Base-by-base conservation (phyloP, 2,888 invertebrate species). In the Drosophila quasianomalipes region DNA sequence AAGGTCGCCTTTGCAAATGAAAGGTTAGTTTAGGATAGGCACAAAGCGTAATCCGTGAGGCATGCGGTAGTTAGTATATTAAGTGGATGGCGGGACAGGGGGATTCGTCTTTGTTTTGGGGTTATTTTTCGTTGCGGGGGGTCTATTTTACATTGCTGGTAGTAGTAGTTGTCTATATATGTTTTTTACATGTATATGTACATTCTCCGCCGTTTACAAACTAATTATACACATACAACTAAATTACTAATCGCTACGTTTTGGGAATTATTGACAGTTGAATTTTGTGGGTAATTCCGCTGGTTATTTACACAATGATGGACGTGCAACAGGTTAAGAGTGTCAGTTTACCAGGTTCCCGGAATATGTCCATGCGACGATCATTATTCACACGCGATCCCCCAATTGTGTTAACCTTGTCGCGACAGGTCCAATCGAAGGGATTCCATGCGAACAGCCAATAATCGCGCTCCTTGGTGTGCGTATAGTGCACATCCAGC, bases 361-460 rank as follows among this genome's bases (percentile, higher is more conserved):
- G 93, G 90, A 94, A 94, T 76, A 94, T 93, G 69, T 94, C 94
- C 94, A 94, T 93, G 63, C 94, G 93, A 3, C 94, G 91, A 82
- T 94, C 93, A 67, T 93, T 93, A 74, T 93, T 94, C 4, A 93
- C 93, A 26, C 94, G 92, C 22, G 92, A 92, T 22, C 94, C 93
- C 22, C 93, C 93, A 44, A 93, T 93, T 1, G 94, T 93, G 70
- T 92, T 93, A 52, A 93, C 93, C 82, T 93, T 93, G 75, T 94
- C 94, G 12, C 94, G 93, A 74, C 97, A 97, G 31, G 95, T 95
- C 22, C 96, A 96, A 90, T 97, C 97, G 81, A 96, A 96, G 53
- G 96, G 95, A 87, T 97, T 97, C 95, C 97, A 97, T 0, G 97
- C 96, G 82, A 96, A 97, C 33, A 97, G 93, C 95, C 96, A 96